Base-by-base conservation (phyloP, 2,113 vertebrate species). In the Talpa occidentalis region DNA sequence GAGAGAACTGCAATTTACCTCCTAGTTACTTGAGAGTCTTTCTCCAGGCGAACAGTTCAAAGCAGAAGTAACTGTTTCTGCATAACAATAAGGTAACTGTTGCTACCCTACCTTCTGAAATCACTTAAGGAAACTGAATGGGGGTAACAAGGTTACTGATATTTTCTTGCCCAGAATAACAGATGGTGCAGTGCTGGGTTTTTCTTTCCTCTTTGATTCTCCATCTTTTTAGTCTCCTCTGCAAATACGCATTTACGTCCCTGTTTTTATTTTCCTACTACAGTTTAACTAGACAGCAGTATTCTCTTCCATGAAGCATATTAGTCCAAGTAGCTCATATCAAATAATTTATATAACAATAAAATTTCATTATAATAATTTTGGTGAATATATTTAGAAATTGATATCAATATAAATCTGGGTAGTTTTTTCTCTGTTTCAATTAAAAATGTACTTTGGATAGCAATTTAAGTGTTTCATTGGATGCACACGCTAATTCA, bases 281-380 rank as follows among this genome's bases (percentile, higher is more conserved):
- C 35, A n/a, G 2, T 0, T 60, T 96, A 86, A 89, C 86, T 95
- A 93, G 69, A 14, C 56, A 82, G 28, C 21, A 87, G 88, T 90
- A 88, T 69, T 88, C 60, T 94, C 21, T 81, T 90, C 21, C 32
- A 84, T 70, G 76, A 84, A 76, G 37, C 37, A 42, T 49, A 11
- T 64, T 74, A 88, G 62, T 87, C 66, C 92, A 74, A 52, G 21
- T 40, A 95, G 30, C 12, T 64, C n/a, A 64, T 22, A 44, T 2
- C 26, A 77, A 94, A 93, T 85, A 87, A 90, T 73, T 86, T 73
- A 86, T 52, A 77, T 49, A 76, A 52, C 32, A 95, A 47, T 49
- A 72, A 90, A 49, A 2, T 62, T 80, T 76, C 4, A 67, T 83
- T 79, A 60, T 76, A 76, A 83, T 73, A 83, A 80, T 90, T 49